Evolutionary conservation across 2,797 vertebrate genomes (phyloP).

Genomic region (Orestias chungarensis): DNA sequence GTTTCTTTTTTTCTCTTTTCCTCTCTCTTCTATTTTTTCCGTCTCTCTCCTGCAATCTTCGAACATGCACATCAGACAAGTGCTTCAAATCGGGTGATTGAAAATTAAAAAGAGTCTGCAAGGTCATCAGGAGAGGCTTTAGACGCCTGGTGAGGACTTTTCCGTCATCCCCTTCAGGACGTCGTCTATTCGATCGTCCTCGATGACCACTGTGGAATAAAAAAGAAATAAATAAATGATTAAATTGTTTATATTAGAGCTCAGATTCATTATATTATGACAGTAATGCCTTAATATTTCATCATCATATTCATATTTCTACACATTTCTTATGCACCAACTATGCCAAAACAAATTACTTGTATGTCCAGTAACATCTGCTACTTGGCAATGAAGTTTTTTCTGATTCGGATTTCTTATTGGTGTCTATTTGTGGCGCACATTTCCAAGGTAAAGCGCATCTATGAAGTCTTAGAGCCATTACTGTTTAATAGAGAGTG

Average conservation of each 20-base stretch:
- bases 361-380: too few species aligned
- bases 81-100: constrained; percentile 87
- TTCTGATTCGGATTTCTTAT: too few species aligned
- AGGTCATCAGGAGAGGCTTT: constrained; percentile 79
- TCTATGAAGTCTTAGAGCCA: constrained; percentile 27
- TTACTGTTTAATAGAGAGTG: constrained; percentile 15
- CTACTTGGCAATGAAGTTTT: too few species aligned
- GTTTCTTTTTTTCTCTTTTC: neutral
- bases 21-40: too few species aligned
- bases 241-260: constrained; percentile 39
- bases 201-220: constrained; percentile 91
- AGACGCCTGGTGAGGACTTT: constrained; percentile 96
- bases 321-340: too few species aligned
- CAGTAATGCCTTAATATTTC: too few species aligned
- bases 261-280: constrained; percentile 1
- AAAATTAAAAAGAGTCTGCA: constrained; percentile 86
- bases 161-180: constrained; percentile 98
- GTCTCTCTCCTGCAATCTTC: constrained; percentile 78
- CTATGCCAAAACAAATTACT: too few species aligned
- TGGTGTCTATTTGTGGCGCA: neutral
- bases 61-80: constrained; percentile 91
- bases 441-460: constrained; percentile 21
- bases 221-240: constrained; percentile 20
- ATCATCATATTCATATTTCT: too few species aligned
- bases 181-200: constrained; percentile 99